A percentile compares a stretch with the other conserved stretches of the same genome.
Conservation (phyloP, 2,888 invertebrate species). For the Morpho deidamia region DNA sequence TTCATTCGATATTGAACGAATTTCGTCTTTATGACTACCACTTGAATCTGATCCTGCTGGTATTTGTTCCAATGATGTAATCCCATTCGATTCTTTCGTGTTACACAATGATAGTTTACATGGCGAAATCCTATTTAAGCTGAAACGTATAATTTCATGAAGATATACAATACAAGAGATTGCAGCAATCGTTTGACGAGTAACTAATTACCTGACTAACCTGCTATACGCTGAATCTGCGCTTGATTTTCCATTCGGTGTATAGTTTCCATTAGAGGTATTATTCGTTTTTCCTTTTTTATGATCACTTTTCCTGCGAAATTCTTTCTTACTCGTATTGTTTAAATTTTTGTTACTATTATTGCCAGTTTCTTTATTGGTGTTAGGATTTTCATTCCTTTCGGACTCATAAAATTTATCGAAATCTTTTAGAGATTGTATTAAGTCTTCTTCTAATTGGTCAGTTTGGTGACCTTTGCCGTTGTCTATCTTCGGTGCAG, state of each 20-base stretch:
- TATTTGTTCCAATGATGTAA: slow-evolving; percentile 46
- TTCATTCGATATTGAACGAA: slow-evolving; percentile 61
- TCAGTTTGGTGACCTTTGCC: slow-evolving; percentile 66
- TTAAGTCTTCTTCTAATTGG: slow-evolving; percentile 67
- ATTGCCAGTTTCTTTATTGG: slow-evolving; percentile 40
- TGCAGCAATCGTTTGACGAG: background rate
- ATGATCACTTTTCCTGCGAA: slow-evolving; percentile 46
- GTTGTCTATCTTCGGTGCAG: slow-evolving; percentile 45
- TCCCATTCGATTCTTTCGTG: slow-evolving; percentile 53
- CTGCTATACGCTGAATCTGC: slow-evolving; percentile 91
- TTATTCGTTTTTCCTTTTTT: slow-evolving; percentile 54
- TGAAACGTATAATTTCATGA: slow-evolving; percentile 29
- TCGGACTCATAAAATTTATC: slow-evolving; percentile 69
- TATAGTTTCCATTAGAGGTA: slow-evolving; percentile 56
- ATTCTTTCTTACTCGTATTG: slow-evolving; percentile 50
- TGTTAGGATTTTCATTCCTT: slow-evolving; percentile 45
- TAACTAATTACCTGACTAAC: slow-evolving; percentile 76
- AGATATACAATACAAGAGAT: background rate
- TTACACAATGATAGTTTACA: slow-evolving; percentile 66
- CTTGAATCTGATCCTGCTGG: slow-evolving; percentile 58
- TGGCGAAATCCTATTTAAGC: slow-evolving; percentile 68
- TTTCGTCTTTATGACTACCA: slow-evolving; percentile 58
- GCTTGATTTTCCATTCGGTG: slow-evolving; percentile 59
- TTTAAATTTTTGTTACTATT: slow-evolving; percentile 42
- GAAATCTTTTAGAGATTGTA: slow-evolving; percentile 73